These are phyloP conservation scores for Muntiacus reevesi DNA, from an alignment of 2,113 vertebrate species.

Conservation along the genomic window DNA sequence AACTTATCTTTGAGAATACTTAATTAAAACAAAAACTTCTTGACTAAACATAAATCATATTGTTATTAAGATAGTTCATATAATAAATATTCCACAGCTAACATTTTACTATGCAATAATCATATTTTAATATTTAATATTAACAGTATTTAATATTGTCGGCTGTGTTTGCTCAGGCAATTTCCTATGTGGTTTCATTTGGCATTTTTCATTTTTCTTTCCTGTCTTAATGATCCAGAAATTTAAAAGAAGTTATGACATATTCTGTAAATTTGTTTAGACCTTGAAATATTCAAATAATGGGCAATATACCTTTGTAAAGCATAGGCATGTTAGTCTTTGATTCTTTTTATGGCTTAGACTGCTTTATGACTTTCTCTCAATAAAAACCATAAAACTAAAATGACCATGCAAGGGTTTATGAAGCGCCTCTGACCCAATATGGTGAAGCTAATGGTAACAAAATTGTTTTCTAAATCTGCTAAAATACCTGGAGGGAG, in stretches of 20 bases:
- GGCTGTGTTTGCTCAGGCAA: neutral
- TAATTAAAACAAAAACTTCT: neutral
- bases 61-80: neutral
- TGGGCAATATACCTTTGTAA: conserved; percentile 57
- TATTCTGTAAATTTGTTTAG: conserved; percentile 42
- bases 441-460: conserved; percentile 16
- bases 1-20: neutral
- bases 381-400: conserved; percentile 70
- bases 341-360: conserved; percentile 57
- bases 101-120: neutral
- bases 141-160: conserved; percentile 9
- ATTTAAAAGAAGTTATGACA: conserved; percentile 43
- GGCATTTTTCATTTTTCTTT: conserved; percentile 20
- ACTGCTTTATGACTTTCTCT: conserved; percentile 58
- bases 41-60: neutral
- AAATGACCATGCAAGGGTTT: conserved; percentile 68
- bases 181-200: neutral
- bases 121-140: neutral
- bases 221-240: conserved; percentile 21
- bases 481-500: conserved; percentile 5
- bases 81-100: neutral
- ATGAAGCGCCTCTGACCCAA: conserved; percentile 49
- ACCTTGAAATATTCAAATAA: conserved; percentile 54
- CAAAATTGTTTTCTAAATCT: conserved; percentile 48
- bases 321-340: conserved; percentile 45